These are phyloP conservation scores for Cryptoblepharus egeriae DNA, from an alignment of 2,797 vertebrate genomes.

Conservation along the genomic window DNA sequence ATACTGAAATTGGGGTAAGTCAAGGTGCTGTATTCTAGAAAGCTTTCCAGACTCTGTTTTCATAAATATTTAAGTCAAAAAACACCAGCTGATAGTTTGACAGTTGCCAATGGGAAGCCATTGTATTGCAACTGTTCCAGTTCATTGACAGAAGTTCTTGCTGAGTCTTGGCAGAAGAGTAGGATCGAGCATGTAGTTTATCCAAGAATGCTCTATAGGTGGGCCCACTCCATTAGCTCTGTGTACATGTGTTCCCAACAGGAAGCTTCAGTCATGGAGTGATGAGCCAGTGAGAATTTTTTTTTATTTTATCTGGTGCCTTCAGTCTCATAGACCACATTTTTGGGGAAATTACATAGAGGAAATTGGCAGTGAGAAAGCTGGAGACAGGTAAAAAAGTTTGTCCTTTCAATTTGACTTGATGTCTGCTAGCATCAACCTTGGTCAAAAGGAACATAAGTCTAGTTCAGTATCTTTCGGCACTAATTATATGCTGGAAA, in stretches of 20 bases:
- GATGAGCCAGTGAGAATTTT: constrained; percentile 32
- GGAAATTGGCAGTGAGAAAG: constrained; percentile 15
- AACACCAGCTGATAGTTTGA: constrained; percentile 48
- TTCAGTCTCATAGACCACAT: constrained; percentile 22
- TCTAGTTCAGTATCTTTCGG: no score
- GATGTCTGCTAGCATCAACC: no score
- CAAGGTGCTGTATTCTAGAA: constrained; percentile 19
- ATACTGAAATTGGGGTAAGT: neutral
- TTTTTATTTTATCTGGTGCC: constrained; percentile 31
- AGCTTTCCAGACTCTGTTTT: constrained; percentile 50
- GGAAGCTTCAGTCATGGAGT: constrained; percentile 32
- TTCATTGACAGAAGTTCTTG: constrained; percentile 49
- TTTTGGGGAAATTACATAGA: neutral
- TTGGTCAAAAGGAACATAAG: no score
- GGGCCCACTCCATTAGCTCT: constrained; percentile 57
- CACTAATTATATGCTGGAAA: no score
- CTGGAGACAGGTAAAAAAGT: no score
- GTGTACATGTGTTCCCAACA: constrained; percentile 34
- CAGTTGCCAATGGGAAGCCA: constrained; percentile 54
- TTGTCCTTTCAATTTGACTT: no score
- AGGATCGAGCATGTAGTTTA: constrained; percentile 45
- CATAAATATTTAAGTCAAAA: constrained; percentile 57
- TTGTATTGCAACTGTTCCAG: constrained; percentile 39
- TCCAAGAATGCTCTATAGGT: constrained; percentile 48
- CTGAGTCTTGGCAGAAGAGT: constrained; percentile 53